Evolutionary conservation across 2,888 invertebrate species (phyloP).

Genomic region (Drosophila melanocephala): DNA sequence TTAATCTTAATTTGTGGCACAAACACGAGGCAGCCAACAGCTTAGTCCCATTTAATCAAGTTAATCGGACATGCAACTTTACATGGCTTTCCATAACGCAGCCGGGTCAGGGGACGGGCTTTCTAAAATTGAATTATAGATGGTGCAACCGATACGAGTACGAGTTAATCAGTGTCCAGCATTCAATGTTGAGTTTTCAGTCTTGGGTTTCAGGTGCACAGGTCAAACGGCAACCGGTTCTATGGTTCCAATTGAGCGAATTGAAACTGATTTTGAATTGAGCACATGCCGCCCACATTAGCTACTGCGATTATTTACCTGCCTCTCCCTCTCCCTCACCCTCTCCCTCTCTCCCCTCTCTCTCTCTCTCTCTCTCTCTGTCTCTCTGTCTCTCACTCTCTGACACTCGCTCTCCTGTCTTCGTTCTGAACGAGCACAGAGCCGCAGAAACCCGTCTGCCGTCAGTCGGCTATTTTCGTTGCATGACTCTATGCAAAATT

Average conservation of each 20-base stretch:
- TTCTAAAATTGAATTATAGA: slow-evolving; percentile 21
- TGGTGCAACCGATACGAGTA: slow-evolving; percentile 41
- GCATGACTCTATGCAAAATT: slow-evolving; percentile 54
- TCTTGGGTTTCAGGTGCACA: slow-evolving; percentile 3
- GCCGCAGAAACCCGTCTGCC: slow-evolving; percentile 39
- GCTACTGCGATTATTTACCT: not conserved
- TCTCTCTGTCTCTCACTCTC: not conserved
- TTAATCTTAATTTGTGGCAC: slow-evolving; percentile 46
- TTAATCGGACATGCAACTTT: slow-evolving; percentile 62
- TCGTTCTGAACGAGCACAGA: slow-evolving; percentile 6
- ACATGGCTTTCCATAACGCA: slow-evolving; percentile 11
- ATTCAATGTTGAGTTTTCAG: not conserved
- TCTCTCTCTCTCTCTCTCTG: not conserved
- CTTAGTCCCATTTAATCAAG: slow-evolving; percentile 61
- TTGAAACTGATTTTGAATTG: slow-evolving; percentile 36
- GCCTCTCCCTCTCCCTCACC: not conserved
- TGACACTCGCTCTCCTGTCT: not conserved
- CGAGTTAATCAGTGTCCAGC: slow-evolving; percentile 13
- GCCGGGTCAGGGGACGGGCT: not conserved
- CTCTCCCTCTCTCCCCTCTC: no score
- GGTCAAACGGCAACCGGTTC: slow-evolving; percentile 37
- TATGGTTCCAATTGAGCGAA: slow-evolving; percentile 11
- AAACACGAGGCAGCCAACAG: slow-evolving; percentile 39
- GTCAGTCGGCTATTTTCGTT: slow-evolving; percentile 48
- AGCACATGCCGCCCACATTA: slow-evolving; percentile 45